Evolutionary conservation across 2,113 vertebrate genomes (phyloP).

Genomic region (Pelodiscus sinensis): DNA sequence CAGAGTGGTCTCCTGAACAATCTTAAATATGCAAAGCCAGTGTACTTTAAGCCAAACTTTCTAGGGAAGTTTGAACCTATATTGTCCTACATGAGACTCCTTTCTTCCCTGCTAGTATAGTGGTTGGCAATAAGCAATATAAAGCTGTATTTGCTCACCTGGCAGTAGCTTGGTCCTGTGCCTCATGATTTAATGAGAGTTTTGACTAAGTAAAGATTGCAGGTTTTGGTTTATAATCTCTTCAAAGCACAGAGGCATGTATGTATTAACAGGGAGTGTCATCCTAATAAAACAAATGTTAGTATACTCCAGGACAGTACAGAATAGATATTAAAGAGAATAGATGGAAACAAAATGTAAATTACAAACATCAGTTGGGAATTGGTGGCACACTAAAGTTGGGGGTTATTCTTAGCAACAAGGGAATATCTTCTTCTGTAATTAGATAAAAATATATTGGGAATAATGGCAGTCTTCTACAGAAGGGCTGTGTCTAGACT

Average conservation of each 20-base stretch:
- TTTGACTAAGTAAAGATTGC: not conserved
- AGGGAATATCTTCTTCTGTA: not conserved
- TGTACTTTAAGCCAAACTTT: not conserved
- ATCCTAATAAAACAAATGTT: not conserved
- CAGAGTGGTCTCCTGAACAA: not conserved
- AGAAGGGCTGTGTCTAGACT: too few relatives aligned
- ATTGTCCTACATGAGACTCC: fast-evolving
- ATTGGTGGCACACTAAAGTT: not conserved
- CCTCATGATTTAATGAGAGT: not conserved
- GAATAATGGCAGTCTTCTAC: not conserved
- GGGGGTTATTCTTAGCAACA: not conserved
- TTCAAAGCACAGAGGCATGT: not conserved
- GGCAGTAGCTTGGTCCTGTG: not conserved
- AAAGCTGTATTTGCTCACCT: not conserved
- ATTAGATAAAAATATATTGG: not conserved
- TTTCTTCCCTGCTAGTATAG: fast-evolving
- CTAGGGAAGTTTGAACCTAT: not conserved
- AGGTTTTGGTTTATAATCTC: not conserved
- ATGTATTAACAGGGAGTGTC: not conserved
- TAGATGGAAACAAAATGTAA: constrained; percentile 2
- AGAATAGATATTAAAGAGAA: constrained; percentile 11
- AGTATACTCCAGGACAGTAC: not conserved
- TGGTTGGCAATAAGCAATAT: not conserved
- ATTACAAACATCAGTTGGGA: not conserved
- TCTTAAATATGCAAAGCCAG: not conserved